phyloP scores from a whole-genome alignment of 2,113 vertebrate genomes.

The Phylloscopus whistleri region DNA sequence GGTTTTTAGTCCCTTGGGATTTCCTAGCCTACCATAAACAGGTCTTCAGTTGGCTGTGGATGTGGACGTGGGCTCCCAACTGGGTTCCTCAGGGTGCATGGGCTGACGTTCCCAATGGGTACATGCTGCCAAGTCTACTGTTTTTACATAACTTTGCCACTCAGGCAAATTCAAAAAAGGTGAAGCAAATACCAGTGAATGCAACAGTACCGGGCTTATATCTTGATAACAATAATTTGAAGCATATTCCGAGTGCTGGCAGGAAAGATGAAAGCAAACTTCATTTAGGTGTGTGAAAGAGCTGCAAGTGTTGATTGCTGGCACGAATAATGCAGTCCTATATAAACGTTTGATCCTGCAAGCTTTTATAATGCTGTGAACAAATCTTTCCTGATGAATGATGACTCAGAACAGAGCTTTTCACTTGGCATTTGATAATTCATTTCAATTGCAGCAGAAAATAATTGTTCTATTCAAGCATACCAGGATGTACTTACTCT shows the following conservation, averaged over 20 bases:
- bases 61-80: neutral
- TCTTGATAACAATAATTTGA: neutral
- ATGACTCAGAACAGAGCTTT: constrained; percentile 51
- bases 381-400: constrained; percentile 11
- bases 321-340: neutral
- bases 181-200: neutral
- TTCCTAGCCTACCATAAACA: neutral
- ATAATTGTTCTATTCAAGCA: constrained; percentile 53
- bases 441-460: constrained; percentile 44
- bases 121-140: neutral
- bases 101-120: neutral
- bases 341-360: constrained; percentile 24
- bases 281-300: neutral
- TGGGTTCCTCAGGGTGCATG: neutral
- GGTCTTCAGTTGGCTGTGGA: neutral
- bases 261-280: neutral
- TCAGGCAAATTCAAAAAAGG: neutral
- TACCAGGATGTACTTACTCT: constrained; percentile 28
- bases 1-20: neutral
- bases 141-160: neutral
- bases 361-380: neutral
- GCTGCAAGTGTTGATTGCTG: neutral
- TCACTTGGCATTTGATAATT: constrained; percentile 44
- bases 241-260: neutral
- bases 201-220: fast-evolving